Evolutionary conservation across 37 sponge, comb jelly and placozoan genomes (phyloP).

Genomic region (Agelas oroides): DNA sequence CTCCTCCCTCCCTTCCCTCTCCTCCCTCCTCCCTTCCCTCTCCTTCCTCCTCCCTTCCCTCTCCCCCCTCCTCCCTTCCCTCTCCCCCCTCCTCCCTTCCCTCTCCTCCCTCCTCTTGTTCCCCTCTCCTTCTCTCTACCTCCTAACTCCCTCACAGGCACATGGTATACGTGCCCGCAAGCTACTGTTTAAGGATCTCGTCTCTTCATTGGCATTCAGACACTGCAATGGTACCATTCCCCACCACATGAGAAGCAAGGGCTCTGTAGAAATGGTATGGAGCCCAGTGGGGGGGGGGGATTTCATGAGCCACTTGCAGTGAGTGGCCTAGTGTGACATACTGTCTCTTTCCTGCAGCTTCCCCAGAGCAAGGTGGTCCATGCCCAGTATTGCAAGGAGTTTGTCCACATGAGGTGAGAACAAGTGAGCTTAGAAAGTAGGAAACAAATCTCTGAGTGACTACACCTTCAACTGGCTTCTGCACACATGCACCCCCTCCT

Average conservation of each 20-base stretch:
- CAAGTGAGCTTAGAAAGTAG: too few species aligned
- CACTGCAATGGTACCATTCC: slow-evolving; percentile 79
- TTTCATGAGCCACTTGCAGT: neutral
- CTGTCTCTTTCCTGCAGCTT: slow-evolving; percentile 22
- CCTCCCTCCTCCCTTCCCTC: too few species aligned
- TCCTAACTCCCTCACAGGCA: slow-evolving; percentile 8
- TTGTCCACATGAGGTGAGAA: slow-evolving; percentile 81
- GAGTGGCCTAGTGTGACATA: too few species aligned
- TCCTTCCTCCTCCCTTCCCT: too few species aligned
- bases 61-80: too few species aligned
- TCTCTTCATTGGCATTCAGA: slow-evolving; percentile 75
- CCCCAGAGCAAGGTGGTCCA: slow-evolving; percentile 44
- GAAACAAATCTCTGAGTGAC: too few species aligned
- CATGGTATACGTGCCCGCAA: slow-evolving; percentile 67
- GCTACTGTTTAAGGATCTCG: slow-evolving; percentile 67
- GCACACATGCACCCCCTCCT: neutral
- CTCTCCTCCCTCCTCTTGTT: neutral
- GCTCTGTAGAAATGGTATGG: slow-evolving; percentile 28
- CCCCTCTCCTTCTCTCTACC: too few species aligned
- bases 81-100: too few species aligned
- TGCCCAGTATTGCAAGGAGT: slow-evolving; percentile 82
- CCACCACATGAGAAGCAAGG: neutral
- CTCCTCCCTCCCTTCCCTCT: too few species aligned
- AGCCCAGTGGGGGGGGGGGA: neutral
- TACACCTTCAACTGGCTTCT: too few species aligned